These are phyloP conservation scores for Strigops habroptila DNA, from an alignment of 2,113 vertebrate genomes.

Conservation along the genomic window DNA sequence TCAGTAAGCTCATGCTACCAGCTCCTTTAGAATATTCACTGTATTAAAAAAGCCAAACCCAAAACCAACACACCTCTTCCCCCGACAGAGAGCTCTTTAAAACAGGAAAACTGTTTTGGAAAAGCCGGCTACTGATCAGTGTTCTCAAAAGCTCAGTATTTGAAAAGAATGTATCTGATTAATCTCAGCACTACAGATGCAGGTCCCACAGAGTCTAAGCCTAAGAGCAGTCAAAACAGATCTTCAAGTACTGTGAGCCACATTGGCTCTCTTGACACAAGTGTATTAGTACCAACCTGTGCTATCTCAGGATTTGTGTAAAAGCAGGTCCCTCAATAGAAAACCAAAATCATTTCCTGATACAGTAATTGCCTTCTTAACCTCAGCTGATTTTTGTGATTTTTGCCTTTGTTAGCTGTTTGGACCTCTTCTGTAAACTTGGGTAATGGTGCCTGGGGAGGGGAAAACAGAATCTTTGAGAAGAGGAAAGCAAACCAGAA, in stretches of 20 bases:
- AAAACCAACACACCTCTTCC: fast-evolving
- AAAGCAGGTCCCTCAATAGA: not conserved
- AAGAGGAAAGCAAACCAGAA: conserved; percentile 29
- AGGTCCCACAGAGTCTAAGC: not conserved
- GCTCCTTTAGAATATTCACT: not conserved
- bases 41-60: not conserved
- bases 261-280: not conserved
- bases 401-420: not conserved
- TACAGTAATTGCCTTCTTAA: not conserved
- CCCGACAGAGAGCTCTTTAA: not conserved
- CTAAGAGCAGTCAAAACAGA: not conserved
- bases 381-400: not conserved
- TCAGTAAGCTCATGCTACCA: not conserved
- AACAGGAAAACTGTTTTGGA: not conserved
- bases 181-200: not conserved
- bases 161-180: not conserved
- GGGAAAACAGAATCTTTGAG: not conserved
- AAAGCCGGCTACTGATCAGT: not conserved
- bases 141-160: not conserved
- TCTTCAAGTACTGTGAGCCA: not conserved
- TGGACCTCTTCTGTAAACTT: not conserved
- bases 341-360: not conserved
- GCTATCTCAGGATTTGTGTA: not conserved
- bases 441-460: not conserved
- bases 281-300: not conserved